Evolutionary conservation across 64 coral and sea anemone genomes (phyloP), one percentile per base, ranked within the genome.

Genomic region (Montipora capricornis): DNA sequence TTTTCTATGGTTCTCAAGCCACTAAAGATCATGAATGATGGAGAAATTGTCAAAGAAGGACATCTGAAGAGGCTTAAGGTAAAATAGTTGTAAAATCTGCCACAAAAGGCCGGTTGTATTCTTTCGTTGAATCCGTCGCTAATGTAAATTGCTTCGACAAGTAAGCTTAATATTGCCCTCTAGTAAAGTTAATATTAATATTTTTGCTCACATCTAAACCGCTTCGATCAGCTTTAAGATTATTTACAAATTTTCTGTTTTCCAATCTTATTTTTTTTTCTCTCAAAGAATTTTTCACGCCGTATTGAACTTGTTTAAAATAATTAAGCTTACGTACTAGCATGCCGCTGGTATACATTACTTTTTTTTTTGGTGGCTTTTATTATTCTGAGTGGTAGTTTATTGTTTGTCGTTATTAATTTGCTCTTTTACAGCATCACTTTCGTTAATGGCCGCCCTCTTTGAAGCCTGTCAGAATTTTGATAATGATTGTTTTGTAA

Each of bases 21-120:
- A 51, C 24, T 22, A 60, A 79, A 77, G 73, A 83, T 83, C 88
- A 95, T 95, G 93, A 90, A 77, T 77, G 60, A 95, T 95, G 88
- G 52, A 20, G 93, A 95, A 69, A 83, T 95, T 17, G 80, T 88
- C 6, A 95, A 90, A 48, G 93, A 95, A 67, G 93, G 93, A 20
- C 89, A 95, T 83, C 58, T 95, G 13, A 83, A 78, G 55, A 77
- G 93, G 44, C 80, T 95, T 0, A 95, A 95, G 88, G 93, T 90
- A 88, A 68, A 11, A 64, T 64, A 16, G 13, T 64, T 64, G 8
- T 64, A 7, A 64, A 64, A 64, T 11, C 13, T 64, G 11, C 61
- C 13, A 57, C 53, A 57, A 57, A 11, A 57, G 6, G 53, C 6
- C 11, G 3, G 6, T 8, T 57, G 53, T 6, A 6, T 57, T 6